These are phyloP conservation scores for Alcedo quadribrachys DNA, from an alignment of 2,797 vertebrate species.

Conservation along the genomic window DNA sequence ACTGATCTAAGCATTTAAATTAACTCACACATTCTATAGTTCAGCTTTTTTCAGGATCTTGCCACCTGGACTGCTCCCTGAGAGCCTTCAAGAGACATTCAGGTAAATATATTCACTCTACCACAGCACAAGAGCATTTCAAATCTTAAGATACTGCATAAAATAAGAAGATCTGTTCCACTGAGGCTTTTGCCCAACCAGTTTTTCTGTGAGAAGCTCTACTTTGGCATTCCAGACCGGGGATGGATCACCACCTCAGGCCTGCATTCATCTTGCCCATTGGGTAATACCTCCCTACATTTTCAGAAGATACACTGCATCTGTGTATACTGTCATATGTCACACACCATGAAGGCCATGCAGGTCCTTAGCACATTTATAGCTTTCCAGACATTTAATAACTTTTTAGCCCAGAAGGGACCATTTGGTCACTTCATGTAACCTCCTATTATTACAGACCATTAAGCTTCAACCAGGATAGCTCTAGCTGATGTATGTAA, in stretches of 20 bases:
- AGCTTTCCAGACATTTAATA: neutral
- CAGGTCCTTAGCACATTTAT: neutral
- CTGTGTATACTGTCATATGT: neutral
- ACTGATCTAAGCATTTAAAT: neutral
- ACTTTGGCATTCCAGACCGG: neutral
- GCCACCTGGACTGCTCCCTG: neutral
- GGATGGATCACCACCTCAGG: neutral
- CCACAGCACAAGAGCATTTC: neutral
- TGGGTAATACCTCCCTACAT: neutral
- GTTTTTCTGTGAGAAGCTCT: neutral
- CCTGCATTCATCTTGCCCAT: neutral
- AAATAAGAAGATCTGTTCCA: neutral
- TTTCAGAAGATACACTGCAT: neutral
- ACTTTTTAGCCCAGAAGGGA: neutral
- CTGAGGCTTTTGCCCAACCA: neutral
- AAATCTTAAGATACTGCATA: neutral
- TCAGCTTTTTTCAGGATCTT: slow-evolving; percentile 10
- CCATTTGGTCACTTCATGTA: neutral
- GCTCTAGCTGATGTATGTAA: neutral
- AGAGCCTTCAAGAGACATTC: neutral
- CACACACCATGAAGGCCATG: neutral
- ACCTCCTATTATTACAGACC: neutral
- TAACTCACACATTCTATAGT: neutral
- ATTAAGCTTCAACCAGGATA: neutral
- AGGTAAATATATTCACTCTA: neutral